Evolutionary conservation across 2,888 invertebrate genomes (phyloP).

Genomic region (Sphecodes monilicornis): DNA sequence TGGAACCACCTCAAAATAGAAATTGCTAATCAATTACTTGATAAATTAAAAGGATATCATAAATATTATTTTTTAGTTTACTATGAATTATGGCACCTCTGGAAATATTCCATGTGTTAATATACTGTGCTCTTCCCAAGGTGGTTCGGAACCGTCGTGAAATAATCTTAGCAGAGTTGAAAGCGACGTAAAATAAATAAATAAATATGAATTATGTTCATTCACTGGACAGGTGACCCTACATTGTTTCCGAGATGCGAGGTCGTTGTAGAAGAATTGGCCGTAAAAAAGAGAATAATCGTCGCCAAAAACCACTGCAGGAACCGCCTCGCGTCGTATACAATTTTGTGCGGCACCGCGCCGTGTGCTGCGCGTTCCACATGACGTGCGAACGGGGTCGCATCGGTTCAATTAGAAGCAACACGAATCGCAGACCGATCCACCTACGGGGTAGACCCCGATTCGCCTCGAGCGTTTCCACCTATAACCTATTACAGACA

Average conservation of each 20-base stretch:
- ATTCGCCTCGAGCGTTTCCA: slow-evolving; percentile 18
- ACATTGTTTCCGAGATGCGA: not conserved
- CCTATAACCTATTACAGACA: slow-evolving; percentile 16
- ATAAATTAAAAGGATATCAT: too few relatives aligned
- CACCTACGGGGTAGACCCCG: slow-evolving; percentile 21
- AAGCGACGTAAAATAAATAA: too few relatives aligned
- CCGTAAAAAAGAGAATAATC: not conserved
- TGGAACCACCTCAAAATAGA: too few relatives aligned
- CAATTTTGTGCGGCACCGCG: not conserved
- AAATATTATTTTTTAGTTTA: too few relatives aligned
- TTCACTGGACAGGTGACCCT: too few relatives aligned
- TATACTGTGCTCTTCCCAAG: too few relatives aligned
- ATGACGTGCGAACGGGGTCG: slow-evolving; percentile 66
- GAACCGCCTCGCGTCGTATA: not conserved
- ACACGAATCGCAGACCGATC: slow-evolving; percentile 37
- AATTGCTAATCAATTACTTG: too few relatives aligned
- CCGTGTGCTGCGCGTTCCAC: slow-evolving; percentile 45
- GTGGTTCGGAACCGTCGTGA: too few relatives aligned
- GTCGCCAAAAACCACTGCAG: not conserved
- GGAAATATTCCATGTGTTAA: too few relatives aligned
- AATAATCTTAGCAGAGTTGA: too few relatives aligned
- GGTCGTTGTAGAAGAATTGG: not conserved
- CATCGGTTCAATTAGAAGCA: slow-evolving; percentile 56
- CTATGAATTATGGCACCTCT: too few relatives aligned
- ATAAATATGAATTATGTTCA: too few relatives aligned